Percentiles rank a stretch among this genome's conserved stretches.
These are phyloP conservation scores for Melieria crassipennis DNA, from an alignment of 2,888 invertebrate species.

Conservation along the genomic window DNA sequence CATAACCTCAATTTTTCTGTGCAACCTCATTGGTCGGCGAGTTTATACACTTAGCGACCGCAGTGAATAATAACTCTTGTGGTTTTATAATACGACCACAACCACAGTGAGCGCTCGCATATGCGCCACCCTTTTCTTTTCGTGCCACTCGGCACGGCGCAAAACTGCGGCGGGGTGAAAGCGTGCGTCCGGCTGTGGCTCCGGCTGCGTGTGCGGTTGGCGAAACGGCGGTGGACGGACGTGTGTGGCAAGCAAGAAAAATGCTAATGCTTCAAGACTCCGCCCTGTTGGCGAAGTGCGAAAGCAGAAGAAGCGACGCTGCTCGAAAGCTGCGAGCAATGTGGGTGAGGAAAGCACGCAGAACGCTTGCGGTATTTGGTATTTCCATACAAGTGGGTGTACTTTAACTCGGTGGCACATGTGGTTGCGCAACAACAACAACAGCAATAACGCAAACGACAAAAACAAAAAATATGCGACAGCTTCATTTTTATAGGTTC, in stretches of 20 bases:
- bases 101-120: conserved; percentile 21
- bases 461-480: conserved; percentile 18
- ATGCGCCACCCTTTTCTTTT: conserved; percentile 8
- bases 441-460: not conserved
- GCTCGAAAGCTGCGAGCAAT: not conserved
- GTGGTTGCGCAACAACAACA: conserved; percentile 1
- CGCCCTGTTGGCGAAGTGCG: conserved; percentile 14
- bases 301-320: not conserved
- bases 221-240: not conserved
- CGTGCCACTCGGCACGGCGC: not conserved
- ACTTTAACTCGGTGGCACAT: conserved; percentile 8
- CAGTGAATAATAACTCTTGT: conserved; percentile 56
- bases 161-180: not conserved
- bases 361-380: not conserved
- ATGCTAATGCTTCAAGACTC: conserved; percentile 11
- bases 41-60: conserved; percentile 55
- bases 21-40: conserved; percentile 43
- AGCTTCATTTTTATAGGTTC: conserved; percentile 32
- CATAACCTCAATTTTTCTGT: conserved; percentile 10
- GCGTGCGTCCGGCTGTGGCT: not conserved
- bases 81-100: conserved; percentile 60
- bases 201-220: not conserved
- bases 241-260: not conserved
- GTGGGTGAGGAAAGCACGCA: not conserved
- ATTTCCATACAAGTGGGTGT: not conserved